A percentile compares a stretch with the other conserved stretches of the same genome.
Conservation (phyloP, 2,797 vertebrate species). For the Nyctibius grandis region DNA sequence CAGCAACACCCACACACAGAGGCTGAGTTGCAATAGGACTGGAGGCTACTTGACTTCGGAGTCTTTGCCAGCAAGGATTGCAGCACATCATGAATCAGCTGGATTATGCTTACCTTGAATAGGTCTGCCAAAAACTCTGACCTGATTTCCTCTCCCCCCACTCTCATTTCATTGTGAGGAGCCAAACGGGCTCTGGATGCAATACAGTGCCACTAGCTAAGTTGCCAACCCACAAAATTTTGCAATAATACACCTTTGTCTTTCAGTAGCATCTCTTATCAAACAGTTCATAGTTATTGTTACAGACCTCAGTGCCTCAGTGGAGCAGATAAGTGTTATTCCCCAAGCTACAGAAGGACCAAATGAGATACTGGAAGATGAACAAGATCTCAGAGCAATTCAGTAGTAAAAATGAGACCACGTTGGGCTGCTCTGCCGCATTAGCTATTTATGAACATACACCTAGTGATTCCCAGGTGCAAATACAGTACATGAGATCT, state of each 20-base stretch:
- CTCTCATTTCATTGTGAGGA: conserved; percentile 22
- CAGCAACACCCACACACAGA: conserved; percentile 44
- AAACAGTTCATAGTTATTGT: neutral
- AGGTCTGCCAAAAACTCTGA: conserved; percentile 60
- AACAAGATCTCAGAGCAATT: neutral
- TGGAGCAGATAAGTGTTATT: neutral
- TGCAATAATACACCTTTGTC: conserved; percentile 21
- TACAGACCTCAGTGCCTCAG: conserved; percentile 10
- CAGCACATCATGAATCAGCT: conserved; percentile 68
- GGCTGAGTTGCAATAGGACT: conserved; percentile 6
- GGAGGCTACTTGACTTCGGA: neutral
- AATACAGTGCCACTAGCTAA: neutral
- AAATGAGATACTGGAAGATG: conserved; percentile 11
- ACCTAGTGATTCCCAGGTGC: neutral
- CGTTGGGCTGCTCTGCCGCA: neutral
- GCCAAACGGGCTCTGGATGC: conserved; percentile 30
- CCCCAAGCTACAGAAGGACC: conserved; percentile 13
- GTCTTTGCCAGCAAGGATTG: conserved; percentile 54
- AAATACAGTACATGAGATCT: neutral
- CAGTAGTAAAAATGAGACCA: neutral
- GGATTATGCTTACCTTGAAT: conserved; percentile 57
- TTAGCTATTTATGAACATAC: neutral
- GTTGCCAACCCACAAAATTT: conserved; percentile 46
- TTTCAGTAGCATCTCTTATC: conserved; percentile 28
- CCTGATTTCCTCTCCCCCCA: conserved; percentile 62